Base-by-base conservation (phyloP, 2,113 vertebrate genomes). In the Petrocephalus zakoni region DNA sequence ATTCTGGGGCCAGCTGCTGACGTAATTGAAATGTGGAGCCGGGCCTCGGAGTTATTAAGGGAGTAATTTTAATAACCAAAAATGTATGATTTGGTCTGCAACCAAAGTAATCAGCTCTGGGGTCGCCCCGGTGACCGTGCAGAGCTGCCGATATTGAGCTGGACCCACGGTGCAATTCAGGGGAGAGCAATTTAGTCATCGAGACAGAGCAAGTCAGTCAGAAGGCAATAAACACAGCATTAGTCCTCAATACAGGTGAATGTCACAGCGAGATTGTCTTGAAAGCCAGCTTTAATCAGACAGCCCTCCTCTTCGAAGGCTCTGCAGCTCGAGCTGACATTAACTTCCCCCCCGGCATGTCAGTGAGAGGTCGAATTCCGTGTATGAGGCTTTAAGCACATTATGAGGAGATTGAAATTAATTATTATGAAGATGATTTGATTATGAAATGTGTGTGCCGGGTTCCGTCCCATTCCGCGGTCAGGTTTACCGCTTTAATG, bases 201-300 rank as follows among this genome's bases (percentile, higher is more conserved):
- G 88, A 86, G 75, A 88, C 2, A 46, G 88, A 85, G 91, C 85
- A 89, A 89, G 92, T 93, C 81, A 92, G 78, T 92, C 92, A 93
- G 90, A 87, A 91, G 90, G 88, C 92, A 92, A 93, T 91, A 91
- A 92, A 92, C 87, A 93, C 72, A 89, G 91, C 88, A 92, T 94
- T 93, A 94, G 89, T 86, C 90, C 91, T 87, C 91, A 93, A 91
- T 90, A 89, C 92, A 94, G 90, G 92, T 92, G 91, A 95, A 92
- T 93, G 93, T 91, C 92, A 93, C 90, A 53, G 81, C 72, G 88
- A 90, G 91, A 91, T 93, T 93, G 91, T 91, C 89, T 92, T 90
- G 89, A 92, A 94, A 93, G 90, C 92, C 91, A 8, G 78, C 89
- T 93, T 93, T 93, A 94, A 94, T 94, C 92, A 93, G 85, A 87